Conservation (phyloP, 2,888 invertebrate genomes). For the Carterocephalus palaemon region DNA sequence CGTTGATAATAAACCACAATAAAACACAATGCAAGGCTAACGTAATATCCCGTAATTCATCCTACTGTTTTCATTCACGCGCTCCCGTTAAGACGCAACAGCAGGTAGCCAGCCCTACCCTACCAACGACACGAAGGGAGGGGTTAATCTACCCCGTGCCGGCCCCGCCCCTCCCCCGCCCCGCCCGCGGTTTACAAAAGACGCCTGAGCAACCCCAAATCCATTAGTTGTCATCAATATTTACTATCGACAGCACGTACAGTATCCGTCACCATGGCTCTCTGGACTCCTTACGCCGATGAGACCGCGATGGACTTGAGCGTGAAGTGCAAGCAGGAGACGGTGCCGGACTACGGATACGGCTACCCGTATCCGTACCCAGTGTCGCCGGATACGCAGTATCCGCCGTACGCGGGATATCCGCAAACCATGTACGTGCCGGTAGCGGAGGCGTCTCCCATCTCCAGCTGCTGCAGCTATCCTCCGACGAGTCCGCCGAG, state of each 20-base stretch:
- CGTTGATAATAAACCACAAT: neutral
- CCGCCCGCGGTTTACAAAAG: constrained; percentile 33
- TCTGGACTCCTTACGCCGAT: constrained; percentile 65
- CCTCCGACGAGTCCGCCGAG: constrained; percentile 27
- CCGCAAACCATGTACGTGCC: constrained; percentile 30
- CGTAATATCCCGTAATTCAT: constrained; percentile 14
- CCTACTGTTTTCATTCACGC: constrained; percentile 25
- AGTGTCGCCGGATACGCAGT: constrained; percentile 21
- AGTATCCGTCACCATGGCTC: constrained; percentile 43
- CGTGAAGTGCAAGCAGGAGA: constrained; percentile 36
- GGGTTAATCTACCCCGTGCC: constrained; percentile 26
- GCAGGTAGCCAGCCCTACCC: constrained; percentile 31
- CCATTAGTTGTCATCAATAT: constrained; percentile 26
- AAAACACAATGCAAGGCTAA: constrained; percentile 1
- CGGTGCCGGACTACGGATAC: constrained; percentile 36
- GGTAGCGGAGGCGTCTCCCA: constrained; percentile 30
- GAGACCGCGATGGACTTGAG: constrained; percentile 50
- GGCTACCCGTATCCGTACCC: constrained; percentile 20
- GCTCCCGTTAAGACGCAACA: constrained; percentile 31
- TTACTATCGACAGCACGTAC: neutral
- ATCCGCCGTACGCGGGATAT: constrained; percentile 26
- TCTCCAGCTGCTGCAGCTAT: constrained; percentile 33
- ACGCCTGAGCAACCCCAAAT: constrained; percentile 29
- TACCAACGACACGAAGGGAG: constrained; percentile 24
- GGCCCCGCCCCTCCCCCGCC: constrained; percentile 27